Base-by-base conservation (phyloP, 2,113 vertebrate genomes). In the Centrocercus urophasianus region DNA sequence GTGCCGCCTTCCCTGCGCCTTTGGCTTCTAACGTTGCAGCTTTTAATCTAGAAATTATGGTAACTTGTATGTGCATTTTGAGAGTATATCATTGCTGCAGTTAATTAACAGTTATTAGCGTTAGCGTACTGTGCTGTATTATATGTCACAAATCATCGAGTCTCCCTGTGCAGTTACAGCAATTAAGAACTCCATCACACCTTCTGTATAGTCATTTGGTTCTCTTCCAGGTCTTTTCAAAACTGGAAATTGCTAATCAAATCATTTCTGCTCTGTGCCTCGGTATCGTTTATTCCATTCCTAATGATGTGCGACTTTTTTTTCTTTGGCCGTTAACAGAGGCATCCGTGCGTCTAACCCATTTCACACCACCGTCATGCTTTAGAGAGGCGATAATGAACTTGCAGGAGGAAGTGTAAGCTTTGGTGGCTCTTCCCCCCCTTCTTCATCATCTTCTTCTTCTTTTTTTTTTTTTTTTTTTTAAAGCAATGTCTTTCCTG, bases 21-120 rank as follows among this genome's bases (percentile, higher is more conserved):
- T 97, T 98, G 98, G 97, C 97, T 98, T 97, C 90, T 63, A 96
- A 97, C 88, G 25, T 95, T 94, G 96, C 97, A 97, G 97, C 98
- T 98, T 99, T 98, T 98, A 98, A 98, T 98, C 98, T 98, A 96
- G 97, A 98, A 98, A 98, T 98, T 98, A 98, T 98, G 98, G 98
- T 97, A 98, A 97, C 97, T 98, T 96, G 92, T 97, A 98, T 98
- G 93, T 98, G 98, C 98, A 98, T 98, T 98, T 98, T 98, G 97
- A 98, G 97, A 98, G 97, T 97, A 98, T 98, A 98, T 99, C 98
- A 98, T 98, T 98, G 98, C 98, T 98, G 98, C 98, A 99, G 98
- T 99, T 99, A 99, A 99, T 99, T 99, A 99, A 99, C 99, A 98
- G 98, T 99, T 99, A 99, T 99, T 99, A 99, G 98, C 98, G 98